A percentile compares a stretch with the other conserved stretches of the same genome.
phyloP scores from a whole-genome alignment of 2,113 vertebrate genomes.

The Phalacrocorax carbo region DNA sequence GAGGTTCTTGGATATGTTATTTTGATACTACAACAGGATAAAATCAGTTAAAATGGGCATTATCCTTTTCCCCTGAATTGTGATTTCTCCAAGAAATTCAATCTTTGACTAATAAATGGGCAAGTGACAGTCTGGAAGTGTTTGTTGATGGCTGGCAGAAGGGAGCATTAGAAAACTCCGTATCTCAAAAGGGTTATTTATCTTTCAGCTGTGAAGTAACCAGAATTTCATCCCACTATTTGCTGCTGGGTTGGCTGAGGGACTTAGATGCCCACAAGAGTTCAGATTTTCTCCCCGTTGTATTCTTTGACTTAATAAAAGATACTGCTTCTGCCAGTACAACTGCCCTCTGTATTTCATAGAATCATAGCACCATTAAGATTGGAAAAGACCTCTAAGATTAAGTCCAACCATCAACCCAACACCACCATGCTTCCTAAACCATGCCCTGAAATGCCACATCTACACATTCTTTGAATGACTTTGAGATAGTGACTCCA shows the following conservation, averaged over 20 bases:
- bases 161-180: not conserved
- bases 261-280: not conserved
- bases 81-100: not conserved
- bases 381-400: too few relatives aligned
- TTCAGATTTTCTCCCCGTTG: not conserved
- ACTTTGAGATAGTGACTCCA: too few relatives aligned
- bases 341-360: not conserved
- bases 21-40: not conserved
- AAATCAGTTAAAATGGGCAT: not conserved
- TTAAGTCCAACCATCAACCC: too few relatives aligned
- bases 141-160: not conserved
- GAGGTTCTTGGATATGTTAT: not conserved
- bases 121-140: not conserved
- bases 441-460: too few relatives aligned
- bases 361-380: too few relatives aligned
- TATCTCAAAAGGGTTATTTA: not conserved
- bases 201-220: not conserved
- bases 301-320: not conserved
- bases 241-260: not conserved
- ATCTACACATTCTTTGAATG: too few relatives aligned
- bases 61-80: not conserved
- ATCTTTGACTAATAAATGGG: not conserved
- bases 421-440: too few relatives aligned
- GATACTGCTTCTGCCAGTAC: not conserved
- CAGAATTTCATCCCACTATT: not conserved